Conservation (phyloP, 2,888 invertebrate species). For the Merodon equestris region DNA sequence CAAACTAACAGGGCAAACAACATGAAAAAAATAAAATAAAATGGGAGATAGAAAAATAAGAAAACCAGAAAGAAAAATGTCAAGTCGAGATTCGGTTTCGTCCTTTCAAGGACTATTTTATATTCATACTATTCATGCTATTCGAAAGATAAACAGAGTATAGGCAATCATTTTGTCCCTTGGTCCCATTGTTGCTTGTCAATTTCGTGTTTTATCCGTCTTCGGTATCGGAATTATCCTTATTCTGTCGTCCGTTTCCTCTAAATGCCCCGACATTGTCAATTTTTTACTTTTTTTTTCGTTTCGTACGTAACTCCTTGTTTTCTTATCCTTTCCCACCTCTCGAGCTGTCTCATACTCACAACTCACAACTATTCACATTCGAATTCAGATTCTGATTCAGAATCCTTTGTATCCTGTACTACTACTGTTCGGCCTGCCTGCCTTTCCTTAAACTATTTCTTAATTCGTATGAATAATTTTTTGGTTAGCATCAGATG, state of each 20-base stretch:
- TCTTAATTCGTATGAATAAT: constrained; percentile 68
- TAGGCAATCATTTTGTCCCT: constrained; percentile 68
- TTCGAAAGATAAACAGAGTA: constrained; percentile 68
- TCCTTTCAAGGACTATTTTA: constrained; percentile 69
- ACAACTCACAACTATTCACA: no score
- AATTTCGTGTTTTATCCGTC: constrained; percentile 69
- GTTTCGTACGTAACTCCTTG: no score
- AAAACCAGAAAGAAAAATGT: constrained; percentile 11
- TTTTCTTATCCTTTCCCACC: constrained; percentile 3
- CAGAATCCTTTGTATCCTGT: no score
- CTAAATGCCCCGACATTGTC: constrained; percentile 46
- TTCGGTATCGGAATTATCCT: constrained; percentile 68
- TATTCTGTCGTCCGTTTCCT: constrained; percentile 24
- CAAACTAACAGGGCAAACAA: constrained; percentile 66
- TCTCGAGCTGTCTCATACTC: neutral
- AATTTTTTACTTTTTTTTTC: constrained; percentile 12
- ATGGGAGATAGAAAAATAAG: neutral
- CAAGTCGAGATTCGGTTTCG: constrained; percentile 60
- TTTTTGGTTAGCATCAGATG: constrained; percentile 51
- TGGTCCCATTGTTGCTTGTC: constrained; percentile 68
- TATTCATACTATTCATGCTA: constrained; percentile 68
- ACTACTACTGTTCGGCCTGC: no score
- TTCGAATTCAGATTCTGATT: no score
- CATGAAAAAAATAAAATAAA: constrained; percentile 1
- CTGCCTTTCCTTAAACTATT: constrained; percentile 41